phyloP scores from a whole-genome alignment of 2,797 vertebrate species.

The Paguma larvata region DNA sequence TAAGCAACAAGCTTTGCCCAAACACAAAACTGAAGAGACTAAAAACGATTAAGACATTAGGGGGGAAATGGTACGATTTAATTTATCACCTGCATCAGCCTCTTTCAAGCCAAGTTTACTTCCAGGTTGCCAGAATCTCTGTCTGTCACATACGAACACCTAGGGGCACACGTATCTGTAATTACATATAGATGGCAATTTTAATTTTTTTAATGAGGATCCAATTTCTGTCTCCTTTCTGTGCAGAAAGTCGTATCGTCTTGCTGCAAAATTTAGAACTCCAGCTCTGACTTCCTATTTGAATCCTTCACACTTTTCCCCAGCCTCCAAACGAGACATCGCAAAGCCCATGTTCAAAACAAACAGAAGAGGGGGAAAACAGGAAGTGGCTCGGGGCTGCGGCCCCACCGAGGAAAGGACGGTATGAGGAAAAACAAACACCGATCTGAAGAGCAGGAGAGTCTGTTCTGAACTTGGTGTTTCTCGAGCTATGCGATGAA shows the following conservation, averaged over 20 bases:
- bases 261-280: conserved; percentile 51
- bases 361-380: neutral
- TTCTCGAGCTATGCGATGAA: neutral
- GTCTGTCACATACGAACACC: neutral
- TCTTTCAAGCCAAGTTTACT: neutral
- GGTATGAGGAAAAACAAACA: neutral
- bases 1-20: conserved; percentile 8
- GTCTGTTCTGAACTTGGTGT: neutral
- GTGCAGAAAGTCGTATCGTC: neutral
- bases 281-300: neutral
- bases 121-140: neutral
- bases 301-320: conserved; percentile 53
- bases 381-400: neutral
- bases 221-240: conserved; percentile 16
- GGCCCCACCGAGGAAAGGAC: neutral
- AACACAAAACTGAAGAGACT: conserved; percentile 16
- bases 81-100: neutral
- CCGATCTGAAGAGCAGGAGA: neutral
- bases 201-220: neutral
- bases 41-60: neutral
- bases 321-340: neutral
- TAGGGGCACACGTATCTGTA: neutral
- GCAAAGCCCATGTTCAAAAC: conserved; percentile 17
- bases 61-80: neutral
- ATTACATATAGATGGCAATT: neutral